These are phyloP conservation scores for Melanotaenia trifasciata DNA, from an alignment of 2,797 vertebrate species.

Conservation along the genomic window DNA sequence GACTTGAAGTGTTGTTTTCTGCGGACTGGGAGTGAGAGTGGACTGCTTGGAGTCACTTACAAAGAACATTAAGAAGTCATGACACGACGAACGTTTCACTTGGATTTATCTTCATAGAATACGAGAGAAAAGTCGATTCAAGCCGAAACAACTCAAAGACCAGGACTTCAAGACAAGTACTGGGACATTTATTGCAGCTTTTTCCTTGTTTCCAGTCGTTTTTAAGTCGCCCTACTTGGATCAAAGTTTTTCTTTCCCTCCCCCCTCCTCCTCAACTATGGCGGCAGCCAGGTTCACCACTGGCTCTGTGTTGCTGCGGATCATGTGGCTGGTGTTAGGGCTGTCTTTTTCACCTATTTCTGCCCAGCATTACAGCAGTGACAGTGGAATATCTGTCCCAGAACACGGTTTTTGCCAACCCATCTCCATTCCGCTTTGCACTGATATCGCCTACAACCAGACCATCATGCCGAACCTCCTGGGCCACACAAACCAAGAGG, in stretches of 20 bases:
- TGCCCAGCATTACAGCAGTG: conserved; percentile 86
- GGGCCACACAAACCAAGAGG: conserved; percentile 95
- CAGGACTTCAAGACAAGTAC: not conserved
- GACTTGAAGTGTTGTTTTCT: conserved; percentile 35
- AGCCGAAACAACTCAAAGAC: not conserved
- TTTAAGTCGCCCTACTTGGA: conserved; percentile 71
- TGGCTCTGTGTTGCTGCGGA: conserved; percentile 68
- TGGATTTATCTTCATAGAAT: conserved; percentile 53
- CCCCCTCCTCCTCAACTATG: conserved; percentile 74
- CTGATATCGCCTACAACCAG: conserved; percentile 96
- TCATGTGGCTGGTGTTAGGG: conserved; percentile 76
- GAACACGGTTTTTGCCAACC: conserved; percentile 97
- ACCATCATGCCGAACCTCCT: conserved; percentile 96
- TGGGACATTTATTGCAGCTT: conserved; percentile 7
- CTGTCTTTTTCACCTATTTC: conserved; percentile 57
- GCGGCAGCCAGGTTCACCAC: conserved; percentile 77
- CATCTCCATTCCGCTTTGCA: conserved; percentile 95
- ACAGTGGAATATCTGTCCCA: conserved; percentile 90
- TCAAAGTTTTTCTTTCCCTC: conserved; percentile 76
- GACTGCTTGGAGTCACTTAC: conserved; percentile 78
- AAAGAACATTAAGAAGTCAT: conserved; percentile 83
- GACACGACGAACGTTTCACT: conserved; percentile 67
- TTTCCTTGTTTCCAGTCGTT: conserved; percentile 46
- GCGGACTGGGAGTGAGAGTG: conserved; percentile 55
- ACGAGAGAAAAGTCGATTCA: conserved; percentile 23